These are phyloP conservation scores for Tenthredo livida DNA, from an alignment of 2,888 invertebrate genomes.

Conservation along the genomic window DNA sequence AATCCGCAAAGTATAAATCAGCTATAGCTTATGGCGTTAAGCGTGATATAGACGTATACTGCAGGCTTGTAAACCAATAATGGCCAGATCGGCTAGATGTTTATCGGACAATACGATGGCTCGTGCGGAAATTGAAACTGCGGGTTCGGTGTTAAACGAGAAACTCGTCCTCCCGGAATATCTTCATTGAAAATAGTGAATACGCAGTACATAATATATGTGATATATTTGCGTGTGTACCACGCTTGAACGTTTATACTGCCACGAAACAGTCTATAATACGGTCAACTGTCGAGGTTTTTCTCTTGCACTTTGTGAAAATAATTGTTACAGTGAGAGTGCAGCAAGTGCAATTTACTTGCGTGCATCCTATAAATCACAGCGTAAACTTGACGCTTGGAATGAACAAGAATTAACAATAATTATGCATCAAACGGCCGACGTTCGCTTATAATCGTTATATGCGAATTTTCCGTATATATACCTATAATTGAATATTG, in stretches of 20 bases:
- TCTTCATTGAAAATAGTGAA: conserved; percentile 1
- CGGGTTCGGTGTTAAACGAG: conserved; percentile 29
- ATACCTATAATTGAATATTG: neutral
- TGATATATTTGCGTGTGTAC: neutral
- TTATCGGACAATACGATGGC: conserved; percentile 43
- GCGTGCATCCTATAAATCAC: neutral
- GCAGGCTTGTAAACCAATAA: conserved; percentile 20
- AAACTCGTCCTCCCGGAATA: conserved; percentile 6
- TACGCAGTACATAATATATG: neutral
- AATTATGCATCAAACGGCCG: neutral
- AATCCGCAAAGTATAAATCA: neutral
- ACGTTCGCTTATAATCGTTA: neutral
- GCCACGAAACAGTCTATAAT: neutral
- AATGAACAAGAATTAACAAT: neutral
- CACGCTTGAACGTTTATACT: neutral
- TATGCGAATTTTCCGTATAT: neutral
- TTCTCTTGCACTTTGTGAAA: too few relatives aligned
- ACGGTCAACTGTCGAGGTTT: too few relatives aligned
- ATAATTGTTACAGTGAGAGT: too few relatives aligned
- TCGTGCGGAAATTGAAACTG: conserved; percentile 43
- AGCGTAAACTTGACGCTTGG: neutral
- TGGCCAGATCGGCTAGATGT: conserved; percentile 41
- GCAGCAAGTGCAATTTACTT: too few relatives aligned
- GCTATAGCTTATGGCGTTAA: neutral
- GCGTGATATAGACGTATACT: neutral